Evolutionary conservation across 2,797 vertebrate genomes (phyloP).

Genomic region (Hyperoplus lanceolatus): DNA sequence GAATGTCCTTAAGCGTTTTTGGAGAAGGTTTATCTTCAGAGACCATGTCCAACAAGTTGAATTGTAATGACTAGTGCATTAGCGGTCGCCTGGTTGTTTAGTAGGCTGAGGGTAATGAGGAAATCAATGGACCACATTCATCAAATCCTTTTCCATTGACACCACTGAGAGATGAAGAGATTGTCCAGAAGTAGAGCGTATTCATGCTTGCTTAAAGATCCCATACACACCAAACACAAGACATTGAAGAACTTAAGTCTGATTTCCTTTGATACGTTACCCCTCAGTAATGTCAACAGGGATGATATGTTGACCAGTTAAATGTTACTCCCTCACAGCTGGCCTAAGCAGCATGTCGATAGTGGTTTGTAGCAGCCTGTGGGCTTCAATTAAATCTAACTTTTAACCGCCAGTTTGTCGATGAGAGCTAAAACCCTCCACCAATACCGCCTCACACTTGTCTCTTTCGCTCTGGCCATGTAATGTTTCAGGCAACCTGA

Average conservation of each 20-base stretch:
- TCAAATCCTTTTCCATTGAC: constrained; percentile 61
- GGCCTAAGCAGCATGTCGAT: constrained; percentile 64
- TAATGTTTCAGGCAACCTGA: neutral
- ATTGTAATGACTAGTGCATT: constrained; percentile 84
- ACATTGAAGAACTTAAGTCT: neutral
- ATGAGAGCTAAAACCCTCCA: constrained; percentile 61
- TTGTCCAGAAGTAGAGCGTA: constrained; percentile 13
- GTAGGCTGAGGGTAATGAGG: constrained; percentile 84
- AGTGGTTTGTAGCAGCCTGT: constrained; percentile 69
- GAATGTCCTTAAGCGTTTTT: constrained; percentile 45
- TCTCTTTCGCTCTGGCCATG: constrained; percentile 6
- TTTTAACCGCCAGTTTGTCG: constrained; percentile 70
- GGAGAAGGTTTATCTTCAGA: constrained; percentile 46
- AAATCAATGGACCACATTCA: constrained; percentile 84
- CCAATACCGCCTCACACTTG: constrained; percentile 46
- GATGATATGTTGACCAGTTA: constrained; percentile 31
- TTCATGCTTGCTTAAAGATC: constrained; percentile 10
- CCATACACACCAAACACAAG: neutral
- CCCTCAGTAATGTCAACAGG: constrained; percentile 4
- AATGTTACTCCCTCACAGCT: constrained; percentile 33
- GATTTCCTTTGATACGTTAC: neutral
- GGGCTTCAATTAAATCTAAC: constrained; percentile 73
- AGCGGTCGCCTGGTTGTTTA: constrained; percentile 83
- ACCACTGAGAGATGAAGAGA: constrained; percentile 20
- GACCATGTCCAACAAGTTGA: constrained; percentile 55